A percentile compares a stretch with the other conserved stretches of the same genome.
Conservation (phyloP, 2,797 vertebrate genomes). For the Pristis pectinata region DNA sequence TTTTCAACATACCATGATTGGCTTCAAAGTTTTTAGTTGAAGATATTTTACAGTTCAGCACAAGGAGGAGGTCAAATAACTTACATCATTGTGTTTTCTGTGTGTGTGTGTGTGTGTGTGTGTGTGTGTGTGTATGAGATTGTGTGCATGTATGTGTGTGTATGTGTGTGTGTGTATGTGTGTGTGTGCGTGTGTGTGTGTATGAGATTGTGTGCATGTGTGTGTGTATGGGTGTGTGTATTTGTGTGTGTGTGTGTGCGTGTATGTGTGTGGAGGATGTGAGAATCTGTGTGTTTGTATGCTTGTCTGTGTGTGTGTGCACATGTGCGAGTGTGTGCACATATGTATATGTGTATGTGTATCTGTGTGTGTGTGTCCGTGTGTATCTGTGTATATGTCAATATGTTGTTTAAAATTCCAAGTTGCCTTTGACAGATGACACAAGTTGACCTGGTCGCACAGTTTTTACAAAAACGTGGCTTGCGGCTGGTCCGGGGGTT, state of each 20-base stretch:
- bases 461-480: background rate
- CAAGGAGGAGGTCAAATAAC: background rate
- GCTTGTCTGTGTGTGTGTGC: too few relatives aligned
- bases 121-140: too few relatives aligned
- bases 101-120: background rate
- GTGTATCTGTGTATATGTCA: too few relatives aligned
- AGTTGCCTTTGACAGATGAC: background rate
- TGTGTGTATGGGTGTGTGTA: background rate
- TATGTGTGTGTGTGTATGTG: background rate
- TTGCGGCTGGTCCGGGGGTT: background rate
- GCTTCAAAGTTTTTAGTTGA: background rate
- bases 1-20: background rate
- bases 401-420: background rate
- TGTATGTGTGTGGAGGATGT: background rate
- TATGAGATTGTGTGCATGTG: too few relatives aligned
- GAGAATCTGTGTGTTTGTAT: too few relatives aligned
- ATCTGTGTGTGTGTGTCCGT: too few relatives aligned
- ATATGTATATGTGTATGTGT: too few relatives aligned
- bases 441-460: background rate
- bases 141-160: background rate
- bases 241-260: background rate
- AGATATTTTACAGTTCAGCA: background rate
- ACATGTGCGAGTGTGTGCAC: too few relatives aligned
- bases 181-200: background rate
- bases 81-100: background rate